Conservation (phyloP, 2,113 vertebrate genomes). For the Mus musculus region DNA sequence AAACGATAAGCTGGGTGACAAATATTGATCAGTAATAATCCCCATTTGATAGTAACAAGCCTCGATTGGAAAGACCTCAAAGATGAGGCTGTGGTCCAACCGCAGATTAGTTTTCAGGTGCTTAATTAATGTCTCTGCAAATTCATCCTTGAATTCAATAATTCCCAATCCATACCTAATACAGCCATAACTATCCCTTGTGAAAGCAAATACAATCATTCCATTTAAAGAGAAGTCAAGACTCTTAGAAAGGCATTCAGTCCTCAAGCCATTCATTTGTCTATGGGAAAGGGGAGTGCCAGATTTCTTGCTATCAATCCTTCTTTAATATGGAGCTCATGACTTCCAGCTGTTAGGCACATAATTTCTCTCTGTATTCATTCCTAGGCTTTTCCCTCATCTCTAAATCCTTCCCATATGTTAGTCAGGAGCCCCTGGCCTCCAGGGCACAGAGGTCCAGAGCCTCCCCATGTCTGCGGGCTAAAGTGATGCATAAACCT, state of each 20-base stretch:
- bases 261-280: conserved; percentile 56
- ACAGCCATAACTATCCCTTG: conserved; percentile 18
- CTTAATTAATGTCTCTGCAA: conserved; percentile 1
- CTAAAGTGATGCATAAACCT: neutral
- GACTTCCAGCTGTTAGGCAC: conserved; percentile 77
- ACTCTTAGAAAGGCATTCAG: neutral
- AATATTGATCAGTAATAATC: conserved; percentile 32
- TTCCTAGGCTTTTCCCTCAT: conserved; percentile 43
- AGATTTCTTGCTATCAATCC: conserved; percentile 63
- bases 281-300: conserved; percentile 66
- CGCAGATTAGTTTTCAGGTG: conserved; percentile 24
- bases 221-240: conserved; percentile 57
- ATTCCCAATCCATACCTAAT: conserved; percentile 44
- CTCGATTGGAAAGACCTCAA: conserved; percentile 23
- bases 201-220: conserved; percentile 59
- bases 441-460: neutral
- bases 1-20: conserved; percentile 31
- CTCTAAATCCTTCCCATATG: conserved; percentile 78
- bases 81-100: neutral
- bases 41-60: conserved; percentile 20
- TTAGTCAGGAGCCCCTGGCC: neutral
- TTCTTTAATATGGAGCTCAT: conserved; percentile 70
- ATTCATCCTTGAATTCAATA: conserved; percentile 45
- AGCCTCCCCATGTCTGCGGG: neutral
- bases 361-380: conserved; percentile 63